A percentile compares a stretch with the other conserved stretches of the same genome.
phyloP scores from a whole-genome alignment of 2,888 invertebrate genomes.

The Leptinotarsa rubiginosa region DNA sequence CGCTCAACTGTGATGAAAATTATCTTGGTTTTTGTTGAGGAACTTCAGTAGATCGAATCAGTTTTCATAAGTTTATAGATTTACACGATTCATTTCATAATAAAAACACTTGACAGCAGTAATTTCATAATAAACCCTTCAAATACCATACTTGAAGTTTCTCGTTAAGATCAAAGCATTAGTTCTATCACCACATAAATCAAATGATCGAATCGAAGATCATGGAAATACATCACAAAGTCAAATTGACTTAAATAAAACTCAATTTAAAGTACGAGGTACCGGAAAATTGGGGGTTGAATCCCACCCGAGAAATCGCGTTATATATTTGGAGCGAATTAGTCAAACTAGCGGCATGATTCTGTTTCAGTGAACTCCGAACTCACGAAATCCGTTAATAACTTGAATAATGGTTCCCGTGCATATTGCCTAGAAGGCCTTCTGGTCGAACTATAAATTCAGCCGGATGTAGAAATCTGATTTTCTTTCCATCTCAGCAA shows the following conservation, averaged over 20 bases:
- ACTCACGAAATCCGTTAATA: constrained; percentile 25
- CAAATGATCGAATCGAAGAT: constrained; percentile 23
- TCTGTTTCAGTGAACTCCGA: constrained; percentile 26
- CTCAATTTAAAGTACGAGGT: constrained; percentile 21
- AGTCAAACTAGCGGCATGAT: constrained; percentile 23
- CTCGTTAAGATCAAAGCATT: background rate
- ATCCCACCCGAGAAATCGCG: constrained; percentile 13
- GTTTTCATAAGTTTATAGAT: too few species aligned
- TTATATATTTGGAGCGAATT: constrained; percentile 25
- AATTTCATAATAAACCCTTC: background rate
- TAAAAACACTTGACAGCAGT: too few species aligned
- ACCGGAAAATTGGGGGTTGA: constrained; percentile 24
- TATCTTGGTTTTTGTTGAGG: too few species aligned
- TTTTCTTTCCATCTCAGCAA: background rate
- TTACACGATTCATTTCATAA: too few species aligned
- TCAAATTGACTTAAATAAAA: constrained; percentile 39
- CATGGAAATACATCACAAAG: constrained; percentile 38
- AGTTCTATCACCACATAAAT: background rate
- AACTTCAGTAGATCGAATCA: too few species aligned
- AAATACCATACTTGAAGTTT: background rate
- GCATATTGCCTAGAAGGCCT: constrained; percentile 20
- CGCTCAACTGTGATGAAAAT: too few species aligned
- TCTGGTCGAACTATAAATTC: constrained; percentile 15
- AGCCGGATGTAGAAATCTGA: constrained; percentile 3
- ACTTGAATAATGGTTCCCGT: constrained; percentile 24